phyloP scores from a whole-genome alignment of 2,888 invertebrate species.

The Dione juno region DNA sequence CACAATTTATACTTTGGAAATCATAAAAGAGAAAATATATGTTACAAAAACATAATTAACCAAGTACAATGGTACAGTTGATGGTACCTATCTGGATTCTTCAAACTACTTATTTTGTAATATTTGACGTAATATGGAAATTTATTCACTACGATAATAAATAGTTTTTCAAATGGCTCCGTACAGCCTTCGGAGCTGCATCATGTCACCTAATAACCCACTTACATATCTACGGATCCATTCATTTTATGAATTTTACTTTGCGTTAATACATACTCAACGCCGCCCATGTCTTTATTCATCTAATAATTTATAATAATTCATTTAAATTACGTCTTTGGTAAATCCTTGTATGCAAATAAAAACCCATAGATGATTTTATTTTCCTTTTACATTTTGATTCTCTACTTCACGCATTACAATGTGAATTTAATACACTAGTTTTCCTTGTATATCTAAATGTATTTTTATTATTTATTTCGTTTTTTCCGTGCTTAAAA shows the following conservation, averaged over 20 bases:
- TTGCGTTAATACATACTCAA: too few relatives aligned
- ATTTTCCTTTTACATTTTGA: slow-evolving; percentile 35
- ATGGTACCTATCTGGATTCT: background rate
- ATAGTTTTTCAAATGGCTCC: slow-evolving; percentile 15
- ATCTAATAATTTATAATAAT: background rate
- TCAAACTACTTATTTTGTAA: background rate
- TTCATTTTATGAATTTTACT: slow-evolving; percentile 31
- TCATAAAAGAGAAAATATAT: too few relatives aligned
- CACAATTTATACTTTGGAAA: too few relatives aligned
- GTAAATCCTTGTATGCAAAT: background rate
- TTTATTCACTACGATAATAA: slow-evolving; percentile 1
- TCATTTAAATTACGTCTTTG: background rate
- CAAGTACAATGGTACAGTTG: background rate
- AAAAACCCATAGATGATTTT: slow-evolving; percentile 18
- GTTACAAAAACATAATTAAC: background rate
- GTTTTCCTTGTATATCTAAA: background rate
- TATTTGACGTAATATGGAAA: background rate
- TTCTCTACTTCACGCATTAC: background rate
- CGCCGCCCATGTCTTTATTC: background rate
- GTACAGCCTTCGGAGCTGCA: slow-evolving; percentile 44
- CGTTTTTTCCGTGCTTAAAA: background rate
- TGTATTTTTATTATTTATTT: background rate
- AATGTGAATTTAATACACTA: background rate
- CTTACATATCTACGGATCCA: slow-evolving; percentile 40
- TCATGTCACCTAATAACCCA: slow-evolving; percentile 47